Evolutionary conservation across 2,113 vertebrate species (phyloP), one percentile per base, ranked within the genome.

Genomic region (Mustela nigripes): DNA sequence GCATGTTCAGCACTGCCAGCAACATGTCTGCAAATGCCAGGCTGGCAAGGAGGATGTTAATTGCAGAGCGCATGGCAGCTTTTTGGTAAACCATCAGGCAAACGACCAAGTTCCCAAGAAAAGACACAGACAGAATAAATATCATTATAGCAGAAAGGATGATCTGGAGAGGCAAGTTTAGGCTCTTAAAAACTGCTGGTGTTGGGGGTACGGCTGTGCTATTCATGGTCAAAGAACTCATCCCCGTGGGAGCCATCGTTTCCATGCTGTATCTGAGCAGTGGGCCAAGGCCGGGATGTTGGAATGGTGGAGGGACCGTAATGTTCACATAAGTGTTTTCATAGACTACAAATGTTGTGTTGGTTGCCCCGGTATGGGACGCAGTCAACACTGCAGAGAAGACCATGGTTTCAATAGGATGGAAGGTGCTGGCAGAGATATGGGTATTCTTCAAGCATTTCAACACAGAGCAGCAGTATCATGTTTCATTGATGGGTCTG

Each of bases 31-130:
- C 99, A 94, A 99, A 99, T 71, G 99, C 99, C 98, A 99, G 98
- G 97, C 99, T 99, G 86, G 99, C 99, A 89, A 99, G 98, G 53
- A 99, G 99, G 98, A 99, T 99, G 98, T 99, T 99, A 98, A 99
- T 99, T 86, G 99, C 99, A 4, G 99, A 99, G 96, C 99, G 99
- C 99, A 99, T 99, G 91, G 99, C 99, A 7, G 99, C 99, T 73
- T 99, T 99, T 98, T 99, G 99, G 99, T 99, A 99, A 96, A 99
- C 99, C 99, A 99, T 99, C 96, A 99, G 99, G 98, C 99, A 99
- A 95, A 99, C 99, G 60, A 99, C 99, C 98, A 99, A 99, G 89
- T 99, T 99, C 22, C 99, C 99, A 53, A 99, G 98, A 96, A 99
- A 99, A 53, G 99, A 99, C 97, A 99, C 98, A 90, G 99, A 98